phyloP scores from a whole-genome alignment of 2,113 vertebrate genomes.

The Tursiops truncatus region DNA sequence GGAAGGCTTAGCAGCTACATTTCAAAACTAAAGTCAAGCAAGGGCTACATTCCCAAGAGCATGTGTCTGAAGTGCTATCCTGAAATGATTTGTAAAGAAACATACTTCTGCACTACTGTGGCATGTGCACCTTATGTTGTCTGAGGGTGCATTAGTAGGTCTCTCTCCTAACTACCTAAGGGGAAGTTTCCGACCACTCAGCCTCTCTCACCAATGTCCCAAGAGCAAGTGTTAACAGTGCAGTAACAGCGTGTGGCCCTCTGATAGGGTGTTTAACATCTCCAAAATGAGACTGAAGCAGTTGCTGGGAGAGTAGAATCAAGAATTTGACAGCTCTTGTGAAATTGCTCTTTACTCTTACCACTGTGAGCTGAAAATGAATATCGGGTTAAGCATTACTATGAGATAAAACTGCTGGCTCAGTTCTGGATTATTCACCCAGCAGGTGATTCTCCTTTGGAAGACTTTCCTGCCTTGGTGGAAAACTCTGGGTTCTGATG shows the following conservation, averaged over 20 bases:
- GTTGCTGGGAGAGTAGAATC: conserved; percentile 58
- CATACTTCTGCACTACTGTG: conserved; percentile 65
- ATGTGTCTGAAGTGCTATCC: conserved; percentile 69
- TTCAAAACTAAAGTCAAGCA: conserved; percentile 47
- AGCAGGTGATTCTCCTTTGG: conserved; percentile 49
- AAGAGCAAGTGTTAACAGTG: conserved; percentile 68
- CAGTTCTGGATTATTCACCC: conserved; percentile 44
- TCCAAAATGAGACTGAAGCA: conserved; percentile 64
- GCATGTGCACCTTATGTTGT: conserved; percentile 29
- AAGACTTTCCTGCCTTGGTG: background rate
- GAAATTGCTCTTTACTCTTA: conserved; percentile 65
- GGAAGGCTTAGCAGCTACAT: conserved; percentile 50
- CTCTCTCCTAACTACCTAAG: conserved; percentile 69
- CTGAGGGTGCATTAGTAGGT: conserved; percentile 28
- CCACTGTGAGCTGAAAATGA: conserved; percentile 63
- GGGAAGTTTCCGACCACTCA: conserved; percentile 56
- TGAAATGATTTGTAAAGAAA: conserved; percentile 83
- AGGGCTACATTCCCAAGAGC: conserved; percentile 72
- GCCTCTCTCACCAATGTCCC: conserved; percentile 51
- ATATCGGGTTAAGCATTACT: background rate
- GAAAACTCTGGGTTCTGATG: background rate
- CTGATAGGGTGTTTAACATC: conserved; percentile 63
- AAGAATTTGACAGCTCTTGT: conserved; percentile 77
- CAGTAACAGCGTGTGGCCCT: conserved; percentile 47
- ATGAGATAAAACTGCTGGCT: conserved; percentile 56